Evolutionary conservation across 2,797 vertebrate species (phyloP).

Genomic region (Etheostoma perlongum): DNA sequence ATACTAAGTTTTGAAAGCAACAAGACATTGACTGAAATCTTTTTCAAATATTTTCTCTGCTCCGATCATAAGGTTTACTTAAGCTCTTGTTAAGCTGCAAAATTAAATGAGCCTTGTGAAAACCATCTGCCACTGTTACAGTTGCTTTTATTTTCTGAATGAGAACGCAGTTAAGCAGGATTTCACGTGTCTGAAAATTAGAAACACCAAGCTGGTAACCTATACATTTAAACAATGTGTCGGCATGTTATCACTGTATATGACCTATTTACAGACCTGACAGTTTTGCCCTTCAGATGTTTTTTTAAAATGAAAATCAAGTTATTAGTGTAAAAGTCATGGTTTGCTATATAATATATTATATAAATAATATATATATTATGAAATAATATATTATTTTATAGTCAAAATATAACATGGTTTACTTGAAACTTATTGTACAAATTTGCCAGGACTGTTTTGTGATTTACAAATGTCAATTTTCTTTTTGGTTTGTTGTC

Average conservation of each 20-base stretch:
- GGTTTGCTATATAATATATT: too few species aligned
- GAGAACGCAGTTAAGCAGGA: conserved; percentile 47
- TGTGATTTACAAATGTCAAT: conserved; percentile 32
- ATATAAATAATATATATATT: too few species aligned
- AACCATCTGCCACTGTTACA: conserved; percentile 73
- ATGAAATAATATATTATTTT: too few species aligned
- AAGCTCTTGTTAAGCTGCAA: conserved; percentile 62
- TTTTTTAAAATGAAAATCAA: not conserved
- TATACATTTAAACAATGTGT: conserved; percentile 35
- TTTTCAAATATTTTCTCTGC: conserved; percentile 50
- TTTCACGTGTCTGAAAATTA: conserved; percentile 33
- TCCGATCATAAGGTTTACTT: conserved; percentile 68
- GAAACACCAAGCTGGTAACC: conserved; percentile 25
- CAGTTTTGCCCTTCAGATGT: not conserved
- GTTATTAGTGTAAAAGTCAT: too few species aligned
- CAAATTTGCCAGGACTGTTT: conserved; percentile 6
- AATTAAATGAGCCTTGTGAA: conserved; percentile 76
- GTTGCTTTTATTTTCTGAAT: conserved; percentile 64
- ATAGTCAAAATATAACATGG: not conserved
- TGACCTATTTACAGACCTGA: conserved; percentile 31
- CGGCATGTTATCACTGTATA: conserved; percentile 8
- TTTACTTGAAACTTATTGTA: not conserved
- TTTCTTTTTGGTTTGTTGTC: conserved; percentile 58
- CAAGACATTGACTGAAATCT: conserved; percentile 53
- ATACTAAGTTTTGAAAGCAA: conserved; percentile 27